Evolutionary conservation across 2,888 invertebrate genomes (phyloP).

Genomic region (Acrobasis repandana): DNA sequence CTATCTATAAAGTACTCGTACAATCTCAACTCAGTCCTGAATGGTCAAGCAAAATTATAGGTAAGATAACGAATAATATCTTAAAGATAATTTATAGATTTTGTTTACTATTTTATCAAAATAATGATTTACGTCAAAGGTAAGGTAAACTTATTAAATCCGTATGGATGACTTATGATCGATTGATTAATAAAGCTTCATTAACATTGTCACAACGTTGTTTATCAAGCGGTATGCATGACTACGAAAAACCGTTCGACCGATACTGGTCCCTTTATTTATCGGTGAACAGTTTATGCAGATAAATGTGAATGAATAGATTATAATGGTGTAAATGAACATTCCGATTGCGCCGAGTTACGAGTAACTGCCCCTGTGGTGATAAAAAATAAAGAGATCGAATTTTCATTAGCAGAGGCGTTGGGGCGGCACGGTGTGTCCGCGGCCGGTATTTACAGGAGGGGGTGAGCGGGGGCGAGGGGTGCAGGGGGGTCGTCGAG

Average conservation of each 20-base stretch:
- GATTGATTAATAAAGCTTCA: neutral
- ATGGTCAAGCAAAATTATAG: no score
- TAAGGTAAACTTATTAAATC: no score
- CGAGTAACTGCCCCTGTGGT: slow-evolving; percentile 49
- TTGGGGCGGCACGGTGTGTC: slow-evolving; percentile 75
- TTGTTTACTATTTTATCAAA: no score
- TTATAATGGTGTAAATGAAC: slow-evolving; percentile 39
- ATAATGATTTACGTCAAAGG: no score
- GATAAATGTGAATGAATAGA: slow-evolving; percentile 26
- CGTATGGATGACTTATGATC: neutral
- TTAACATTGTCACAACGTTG: slow-evolving; percentile 1
- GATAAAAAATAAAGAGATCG: slow-evolving; percentile 71
- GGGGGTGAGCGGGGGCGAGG: slow-evolving; percentile 32
- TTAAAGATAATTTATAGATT: no score
- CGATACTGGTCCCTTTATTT: slow-evolving; percentile 17
- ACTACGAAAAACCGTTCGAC: slow-evolving; percentile 3
- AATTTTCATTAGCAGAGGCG: slow-evolving; percentile 80
- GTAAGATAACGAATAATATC: no score
- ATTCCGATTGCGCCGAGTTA: slow-evolving; percentile 56
- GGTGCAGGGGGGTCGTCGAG: slow-evolving; percentile 36
- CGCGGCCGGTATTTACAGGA: slow-evolving; percentile 66
- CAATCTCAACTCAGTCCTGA: no score
- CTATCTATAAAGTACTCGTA: no score
- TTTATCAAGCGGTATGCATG: neutral
- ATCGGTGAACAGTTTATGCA: slow-evolving; percentile 9